Conservation (phyloP, 2,113 vertebrate species). For the Vulpes ferrilata region DNA sequence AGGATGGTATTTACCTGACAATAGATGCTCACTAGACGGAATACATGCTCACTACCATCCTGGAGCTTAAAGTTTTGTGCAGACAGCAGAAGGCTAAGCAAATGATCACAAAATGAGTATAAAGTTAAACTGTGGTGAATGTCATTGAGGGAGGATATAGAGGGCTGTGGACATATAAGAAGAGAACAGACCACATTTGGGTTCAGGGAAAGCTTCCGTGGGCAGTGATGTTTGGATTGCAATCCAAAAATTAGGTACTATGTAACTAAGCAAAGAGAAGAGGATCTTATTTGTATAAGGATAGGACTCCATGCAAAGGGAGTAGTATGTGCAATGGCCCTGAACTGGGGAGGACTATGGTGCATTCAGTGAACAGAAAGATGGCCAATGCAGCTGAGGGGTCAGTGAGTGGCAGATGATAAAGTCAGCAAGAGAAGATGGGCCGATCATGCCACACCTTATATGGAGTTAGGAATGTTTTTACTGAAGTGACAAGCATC, state of each 20-base stretch:
- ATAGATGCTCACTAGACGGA: not conserved
- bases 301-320: not conserved
- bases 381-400: not conserved
- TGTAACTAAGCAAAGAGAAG: not conserved
- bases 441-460: too few relatives aligned
- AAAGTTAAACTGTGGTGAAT: not conserved
- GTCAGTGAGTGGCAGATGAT: not conserved
- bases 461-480: not conserved
- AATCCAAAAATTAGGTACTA: not conserved
- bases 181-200: not conserved
- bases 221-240: not conserved
- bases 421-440: not conserved
- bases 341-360: not conserved
- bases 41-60: not conserved
- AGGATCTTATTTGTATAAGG: not conserved
- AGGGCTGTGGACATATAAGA: not conserved
- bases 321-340: too few relatives aligned
- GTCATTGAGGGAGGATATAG: not conserved
- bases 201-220: not conserved
- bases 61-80: not conserved
- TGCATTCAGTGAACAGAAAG: not conserved
- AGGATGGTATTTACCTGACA: not conserved
- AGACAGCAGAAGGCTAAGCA: not conserved
- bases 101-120: not conserved
- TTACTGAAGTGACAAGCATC: not conserved